phyloP scores from a whole-genome alignment of 2,113 vertebrate species.

The Odontophorus gujanensis region DNA sequence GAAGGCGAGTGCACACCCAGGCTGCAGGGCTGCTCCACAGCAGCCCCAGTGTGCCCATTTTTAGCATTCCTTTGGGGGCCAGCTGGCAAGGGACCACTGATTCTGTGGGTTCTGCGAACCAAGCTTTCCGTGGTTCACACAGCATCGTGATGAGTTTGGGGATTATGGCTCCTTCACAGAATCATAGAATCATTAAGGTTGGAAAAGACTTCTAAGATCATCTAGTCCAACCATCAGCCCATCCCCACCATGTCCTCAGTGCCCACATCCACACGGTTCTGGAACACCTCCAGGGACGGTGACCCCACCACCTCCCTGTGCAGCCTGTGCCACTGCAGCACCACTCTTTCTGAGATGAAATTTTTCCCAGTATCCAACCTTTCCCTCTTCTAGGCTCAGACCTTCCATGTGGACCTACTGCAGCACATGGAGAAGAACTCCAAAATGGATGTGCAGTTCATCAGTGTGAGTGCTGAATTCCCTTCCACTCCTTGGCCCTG shows the following conservation, averaged over 20 bases:
- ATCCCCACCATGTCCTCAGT: too few species aligned
- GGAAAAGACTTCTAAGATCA: too few species aligned
- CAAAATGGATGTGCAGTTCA: conserved; percentile 94
- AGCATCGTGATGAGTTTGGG: background rate
- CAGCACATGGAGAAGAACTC: conserved; percentile 96
- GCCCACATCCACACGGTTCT: too few species aligned
- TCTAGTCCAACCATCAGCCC: too few species aligned
- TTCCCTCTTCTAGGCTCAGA: conserved; percentile 83
- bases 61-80: background rate
- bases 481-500: background rate
- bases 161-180: background rate
- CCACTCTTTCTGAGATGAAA: too few species aligned
- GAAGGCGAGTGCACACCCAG: background rate
- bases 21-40: background rate
- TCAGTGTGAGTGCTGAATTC: conserved; percentile 82
- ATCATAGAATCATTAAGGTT: too few species aligned
- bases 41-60: background rate
- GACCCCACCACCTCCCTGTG: too few species aligned
- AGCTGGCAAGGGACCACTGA: background rate
- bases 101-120: background rate
- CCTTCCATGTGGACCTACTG: conserved; percentile 90
- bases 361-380: too few species aligned
- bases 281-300: too few species aligned
- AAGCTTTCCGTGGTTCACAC: too few species aligned
- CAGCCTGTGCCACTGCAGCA: too few species aligned